A percentile compares a stretch with the other conserved stretches of the same genome.
Evolutionary conservation across 2,888 invertebrate genomes (phyloP).

Genomic region (Conchocele bisecta): DNA sequence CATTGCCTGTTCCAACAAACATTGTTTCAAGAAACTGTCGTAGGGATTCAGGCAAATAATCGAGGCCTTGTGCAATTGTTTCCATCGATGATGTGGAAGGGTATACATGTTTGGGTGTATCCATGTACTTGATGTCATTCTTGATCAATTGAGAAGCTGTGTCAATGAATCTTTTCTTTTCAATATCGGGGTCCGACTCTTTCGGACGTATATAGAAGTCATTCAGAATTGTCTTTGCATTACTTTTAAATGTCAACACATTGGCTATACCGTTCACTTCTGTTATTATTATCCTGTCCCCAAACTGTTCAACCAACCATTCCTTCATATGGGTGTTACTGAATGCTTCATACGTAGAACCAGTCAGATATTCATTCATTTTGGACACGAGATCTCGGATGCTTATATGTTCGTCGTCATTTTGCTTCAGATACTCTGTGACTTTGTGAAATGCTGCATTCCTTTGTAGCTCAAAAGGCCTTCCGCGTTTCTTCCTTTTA

Average conservation of each 20-base stretch:
- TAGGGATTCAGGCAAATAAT: neutral
- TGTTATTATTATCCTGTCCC: constrained; percentile 43
- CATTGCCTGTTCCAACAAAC: neutral
- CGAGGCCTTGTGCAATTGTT: neutral
- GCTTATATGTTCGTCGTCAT: constrained; percentile 9
- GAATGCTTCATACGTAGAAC: neutral
- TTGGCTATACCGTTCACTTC: constrained; percentile 43
- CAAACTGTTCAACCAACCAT: constrained; percentile 42
- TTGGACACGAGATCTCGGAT: neutral
- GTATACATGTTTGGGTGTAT: neutral
- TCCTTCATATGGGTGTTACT: constrained; percentile 32
- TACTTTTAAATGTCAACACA: constrained; percentile 46
- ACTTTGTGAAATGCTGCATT: neutral
- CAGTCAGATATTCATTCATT: neutral
- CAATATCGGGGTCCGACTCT: constrained; percentile 18
- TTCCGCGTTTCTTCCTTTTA: constrained; percentile 1
- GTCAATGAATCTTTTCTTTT: constrained; percentile 45
- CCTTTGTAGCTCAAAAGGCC: neutral
- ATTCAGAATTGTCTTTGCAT: constrained; percentile 38
- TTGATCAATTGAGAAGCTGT: constrained; percentile 54
- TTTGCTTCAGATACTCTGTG: neutral
- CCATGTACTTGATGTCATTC: constrained; percentile 44
- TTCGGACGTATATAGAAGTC: constrained; percentile 17
- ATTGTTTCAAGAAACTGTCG: neutral
- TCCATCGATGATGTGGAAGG: neutral